These are phyloP conservation scores for Dasyprocta punctata DNA, from an alignment of 2,113 vertebrate genomes.

Conservation along the genomic window DNA sequence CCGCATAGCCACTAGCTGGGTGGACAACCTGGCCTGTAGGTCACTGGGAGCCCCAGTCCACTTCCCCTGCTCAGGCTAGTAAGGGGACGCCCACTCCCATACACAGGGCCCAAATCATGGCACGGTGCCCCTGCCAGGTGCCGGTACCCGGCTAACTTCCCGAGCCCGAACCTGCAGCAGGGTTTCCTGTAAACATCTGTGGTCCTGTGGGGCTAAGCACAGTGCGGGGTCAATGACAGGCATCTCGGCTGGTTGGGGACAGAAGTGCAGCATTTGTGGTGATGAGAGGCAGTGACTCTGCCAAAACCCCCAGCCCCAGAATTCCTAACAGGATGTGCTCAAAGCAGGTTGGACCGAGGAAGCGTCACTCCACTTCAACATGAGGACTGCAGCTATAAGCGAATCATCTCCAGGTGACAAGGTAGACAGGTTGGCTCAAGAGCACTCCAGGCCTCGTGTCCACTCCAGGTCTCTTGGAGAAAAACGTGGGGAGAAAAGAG, in stretches of 20 bases:
- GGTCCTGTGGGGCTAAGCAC: background rate
- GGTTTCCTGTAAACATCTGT: background rate
- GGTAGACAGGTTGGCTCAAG: background rate
- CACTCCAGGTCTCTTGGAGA: background rate
- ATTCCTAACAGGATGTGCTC: background rate
- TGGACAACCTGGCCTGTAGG: background rate
- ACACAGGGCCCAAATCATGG: accelerated
- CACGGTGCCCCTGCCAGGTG: background rate
- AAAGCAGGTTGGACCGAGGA: background rate
- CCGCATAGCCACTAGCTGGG: background rate
- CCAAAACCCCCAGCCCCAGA: background rate
- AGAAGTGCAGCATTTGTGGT: background rate
- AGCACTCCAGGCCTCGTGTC: background rate
- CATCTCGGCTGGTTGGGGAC: background rate
- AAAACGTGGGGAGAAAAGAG: background rate
- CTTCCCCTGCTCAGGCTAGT: background rate
- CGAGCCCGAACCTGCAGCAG: accelerated
- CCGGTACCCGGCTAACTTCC: accelerated
- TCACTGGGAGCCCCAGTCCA: background rate
- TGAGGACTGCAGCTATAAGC: background rate
- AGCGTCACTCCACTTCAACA: background rate
- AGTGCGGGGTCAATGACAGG: background rate
- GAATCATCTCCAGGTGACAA: background rate
- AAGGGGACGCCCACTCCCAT: accelerated
- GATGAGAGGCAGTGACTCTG: background rate